Percentiles rank a stretch among this genome's conserved stretches.
Evolutionary conservation across 2,113 vertebrate genomes (phyloP).

Genomic region (Spizaetus ornatus): DNA sequence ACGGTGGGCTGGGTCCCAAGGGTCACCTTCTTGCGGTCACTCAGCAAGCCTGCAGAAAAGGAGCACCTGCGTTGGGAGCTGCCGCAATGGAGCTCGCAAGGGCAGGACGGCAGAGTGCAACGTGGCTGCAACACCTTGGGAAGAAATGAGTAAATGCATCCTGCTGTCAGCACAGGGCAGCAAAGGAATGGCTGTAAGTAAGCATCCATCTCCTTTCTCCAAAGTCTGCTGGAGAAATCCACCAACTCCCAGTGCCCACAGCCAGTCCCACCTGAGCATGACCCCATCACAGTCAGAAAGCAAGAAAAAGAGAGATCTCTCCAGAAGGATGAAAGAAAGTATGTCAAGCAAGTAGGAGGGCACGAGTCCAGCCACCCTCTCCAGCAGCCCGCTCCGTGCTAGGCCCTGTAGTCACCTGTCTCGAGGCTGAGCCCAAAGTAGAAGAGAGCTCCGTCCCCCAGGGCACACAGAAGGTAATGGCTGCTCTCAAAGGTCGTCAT

Average conservation of each 20-base stretch:
- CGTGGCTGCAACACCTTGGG: accelerated
- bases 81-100: accelerated
- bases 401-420: conserved; percentile 72
- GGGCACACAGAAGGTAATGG: conserved; percentile 94
- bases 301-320: background rate
- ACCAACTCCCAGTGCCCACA: background rate
- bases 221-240: background rate
- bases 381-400: background rate
- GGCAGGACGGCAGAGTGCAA: accelerated
- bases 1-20: conserved; percentile 96
- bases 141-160: background rate
- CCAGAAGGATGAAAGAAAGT: background rate
- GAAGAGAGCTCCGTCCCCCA: conserved; percentile 97
- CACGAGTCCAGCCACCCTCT: accelerated
- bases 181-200: background rate
- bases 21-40: conserved; percentile 96
- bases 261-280: background rate
- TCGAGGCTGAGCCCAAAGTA: conserved; percentile 94
- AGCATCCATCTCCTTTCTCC: too few species aligned
- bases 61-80: background rate
- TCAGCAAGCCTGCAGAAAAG: conserved; percentile 80
- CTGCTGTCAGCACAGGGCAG: background rate
- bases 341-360: background rate
- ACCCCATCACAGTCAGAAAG: background rate
- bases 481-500: conserved; percentile 99